A percentile compares a stretch with the other conserved stretches of the same genome.
phyloP scores from a whole-genome alignment of 53 echinoderm and acorn worm species.

The Glandiceps talaboti region DNA sequence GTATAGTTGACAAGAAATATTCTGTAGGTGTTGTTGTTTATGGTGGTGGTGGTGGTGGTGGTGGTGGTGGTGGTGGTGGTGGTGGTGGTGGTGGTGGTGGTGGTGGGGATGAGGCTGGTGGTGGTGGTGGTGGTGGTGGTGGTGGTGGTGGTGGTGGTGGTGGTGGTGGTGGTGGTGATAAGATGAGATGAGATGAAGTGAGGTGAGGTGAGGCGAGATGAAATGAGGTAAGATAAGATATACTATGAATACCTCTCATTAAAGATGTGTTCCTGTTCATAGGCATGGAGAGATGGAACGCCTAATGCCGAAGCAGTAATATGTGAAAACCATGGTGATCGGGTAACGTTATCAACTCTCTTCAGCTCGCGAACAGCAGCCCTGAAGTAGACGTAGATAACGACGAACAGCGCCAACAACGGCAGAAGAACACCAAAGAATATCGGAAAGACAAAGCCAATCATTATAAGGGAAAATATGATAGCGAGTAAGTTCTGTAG shows the following conservation, averaged over 20 bases:
- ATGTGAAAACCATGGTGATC: slow-evolving; percentile 95
- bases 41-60: not conserved
- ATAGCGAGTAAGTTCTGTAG: slow-evolving; percentile 67
- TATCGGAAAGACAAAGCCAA: slow-evolving; percentile 53
- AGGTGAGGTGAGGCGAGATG: too few species aligned
- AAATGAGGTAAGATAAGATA: too few species aligned
- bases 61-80: not conserved
- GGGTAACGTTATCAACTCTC: slow-evolving; percentile 84
- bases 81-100: too few species aligned
- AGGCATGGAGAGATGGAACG: slow-evolving; percentile 80
- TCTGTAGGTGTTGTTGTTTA: too few species aligned
- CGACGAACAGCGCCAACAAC: slow-evolving; percentile 38
- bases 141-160: not conserved
- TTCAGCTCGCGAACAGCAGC: slow-evolving; percentile 77
- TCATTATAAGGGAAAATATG: slow-evolving; percentile 59
- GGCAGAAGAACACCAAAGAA: slow-evolving; percentile 57
- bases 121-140: too few species aligned
- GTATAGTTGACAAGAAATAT: too few species aligned
- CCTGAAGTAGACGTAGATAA: slow-evolving; percentile 70
- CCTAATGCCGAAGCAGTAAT: slow-evolving; percentile 92
- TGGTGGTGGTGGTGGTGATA: not conserved
- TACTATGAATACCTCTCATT: slow-evolving; percentile 11
- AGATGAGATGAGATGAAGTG: too few species aligned
- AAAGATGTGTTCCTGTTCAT: slow-evolving; percentile 5
- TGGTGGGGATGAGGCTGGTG: too few species aligned